Percentiles rank a stretch among this genome's conserved stretches.
Evolutionary conservation across 2,113 vertebrate genomes (phyloP).

Genomic region (Ascaphus truei): DNA sequence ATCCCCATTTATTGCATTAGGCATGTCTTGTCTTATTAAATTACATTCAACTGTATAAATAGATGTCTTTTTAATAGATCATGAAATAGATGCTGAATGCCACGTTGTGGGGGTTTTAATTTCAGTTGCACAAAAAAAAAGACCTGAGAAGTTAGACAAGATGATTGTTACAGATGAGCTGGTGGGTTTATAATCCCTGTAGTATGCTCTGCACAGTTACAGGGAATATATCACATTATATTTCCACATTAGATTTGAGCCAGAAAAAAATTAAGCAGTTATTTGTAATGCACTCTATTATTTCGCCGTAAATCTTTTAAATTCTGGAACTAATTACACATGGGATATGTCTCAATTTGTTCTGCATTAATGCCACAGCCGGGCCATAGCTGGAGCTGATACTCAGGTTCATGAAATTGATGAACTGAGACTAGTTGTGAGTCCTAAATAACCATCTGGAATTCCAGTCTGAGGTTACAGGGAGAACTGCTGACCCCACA

Average conservation of each 20-base stretch:
- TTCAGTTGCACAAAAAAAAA: too few relatives aligned
- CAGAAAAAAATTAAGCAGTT: constrained; percentile 31
- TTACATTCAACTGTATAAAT: too few relatives aligned
- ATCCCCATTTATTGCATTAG: too few relatives aligned
- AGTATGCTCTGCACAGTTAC: background rate
- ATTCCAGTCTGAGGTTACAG: constrained; percentile 72
- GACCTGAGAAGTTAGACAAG: too few relatives aligned
- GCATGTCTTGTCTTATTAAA: too few relatives aligned
- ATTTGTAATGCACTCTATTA: constrained; percentile 53
- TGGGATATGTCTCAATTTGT: constrained; percentile 88
- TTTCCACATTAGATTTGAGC: constrained; percentile 9
- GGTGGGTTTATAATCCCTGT: background rate
- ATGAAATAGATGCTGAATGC: too few relatives aligned
- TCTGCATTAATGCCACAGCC: constrained; percentile 69
- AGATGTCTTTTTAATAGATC: too few relatives aligned
- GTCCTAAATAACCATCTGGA: constrained; percentile 76
- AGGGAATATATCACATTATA: background rate
- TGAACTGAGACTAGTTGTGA: constrained; percentile 58
- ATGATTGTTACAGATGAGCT: background rate
- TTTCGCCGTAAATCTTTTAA: constrained; percentile 67
- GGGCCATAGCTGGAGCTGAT: constrained; percentile 56
- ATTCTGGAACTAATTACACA: constrained; percentile 80
- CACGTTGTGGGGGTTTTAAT: too few relatives aligned
- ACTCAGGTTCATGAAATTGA: constrained; percentile 68
- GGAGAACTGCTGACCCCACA: constrained; percentile 66